A percentile compares a stretch with the other conserved stretches of the same genome.
Conservation (phyloP, 2,888 invertebrate species). For the Endotricha flammealis region DNA sequence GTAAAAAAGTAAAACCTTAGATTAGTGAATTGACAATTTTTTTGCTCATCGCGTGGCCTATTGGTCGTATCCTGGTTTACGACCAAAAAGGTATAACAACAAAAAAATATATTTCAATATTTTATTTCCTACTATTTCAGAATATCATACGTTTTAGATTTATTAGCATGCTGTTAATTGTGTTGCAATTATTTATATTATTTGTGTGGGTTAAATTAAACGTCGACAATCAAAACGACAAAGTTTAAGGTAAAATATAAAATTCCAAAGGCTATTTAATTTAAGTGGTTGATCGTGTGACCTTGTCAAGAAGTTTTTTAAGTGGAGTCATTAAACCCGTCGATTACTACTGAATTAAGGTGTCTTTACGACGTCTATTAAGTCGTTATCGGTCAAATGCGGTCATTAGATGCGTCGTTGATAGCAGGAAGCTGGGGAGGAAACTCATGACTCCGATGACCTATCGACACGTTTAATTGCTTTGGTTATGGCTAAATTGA, state of each 20-base stretch:
- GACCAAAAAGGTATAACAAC: too few relatives aligned
- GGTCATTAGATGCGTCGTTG: constrained; percentile 3
- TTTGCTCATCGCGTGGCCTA: too few relatives aligned
- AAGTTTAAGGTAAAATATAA: not conserved
- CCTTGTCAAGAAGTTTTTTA: constrained; percentile 15
- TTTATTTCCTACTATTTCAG: too few relatives aligned
- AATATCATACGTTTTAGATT: too few relatives aligned
- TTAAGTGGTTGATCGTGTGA: constrained; percentile 9
- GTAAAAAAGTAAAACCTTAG: too few relatives aligned
- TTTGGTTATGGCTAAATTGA: too few relatives aligned
- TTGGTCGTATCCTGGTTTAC: too few relatives aligned
- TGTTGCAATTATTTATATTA: too few relatives aligned
- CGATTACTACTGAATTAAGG: constrained; percentile 5
- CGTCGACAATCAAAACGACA: not conserved
- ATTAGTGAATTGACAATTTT: too few relatives aligned
- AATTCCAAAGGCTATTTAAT: not conserved
- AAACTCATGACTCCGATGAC: constrained; percentile 1
- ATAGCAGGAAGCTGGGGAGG: constrained; percentile 5
- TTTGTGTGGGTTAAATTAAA: too few relatives aligned
- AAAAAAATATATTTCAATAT: too few relatives aligned
- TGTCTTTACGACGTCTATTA: constrained; percentile 8
- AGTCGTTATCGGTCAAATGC: constrained; percentile 9
- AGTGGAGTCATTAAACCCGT: constrained; percentile 18
- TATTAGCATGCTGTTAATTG: too few relatives aligned
- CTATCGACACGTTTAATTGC: not conserved